phyloP scores from a whole-genome alignment of 2,888 invertebrate species.

The Glaucopsyche alexis region DNA sequence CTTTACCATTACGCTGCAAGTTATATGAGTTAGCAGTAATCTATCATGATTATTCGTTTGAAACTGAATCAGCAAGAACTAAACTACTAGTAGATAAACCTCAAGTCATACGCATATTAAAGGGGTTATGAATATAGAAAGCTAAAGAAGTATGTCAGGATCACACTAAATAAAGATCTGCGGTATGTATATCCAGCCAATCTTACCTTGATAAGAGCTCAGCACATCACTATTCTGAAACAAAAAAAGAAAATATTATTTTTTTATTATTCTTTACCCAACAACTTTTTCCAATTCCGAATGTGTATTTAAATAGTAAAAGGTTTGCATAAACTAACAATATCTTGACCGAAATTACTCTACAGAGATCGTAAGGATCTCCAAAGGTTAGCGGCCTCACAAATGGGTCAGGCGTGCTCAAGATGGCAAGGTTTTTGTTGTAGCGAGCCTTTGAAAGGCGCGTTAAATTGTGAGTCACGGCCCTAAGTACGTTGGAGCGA shows the following conservation, averaged over 20 bases:
- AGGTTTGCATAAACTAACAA: neutral
- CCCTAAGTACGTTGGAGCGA: slow-evolving; percentile 9
- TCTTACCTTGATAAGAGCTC: slow-evolving; percentile 33
- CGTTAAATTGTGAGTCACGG: slow-evolving; percentile 39
- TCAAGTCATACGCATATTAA: no score
- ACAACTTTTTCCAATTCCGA: no score
- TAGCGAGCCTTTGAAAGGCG: slow-evolving; percentile 34
- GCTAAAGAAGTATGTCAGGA: no score
- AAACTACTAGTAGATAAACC: no score
- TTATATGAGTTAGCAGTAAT: no score
- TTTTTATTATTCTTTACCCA: neutral
- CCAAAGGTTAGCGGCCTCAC: slow-evolving; percentile 31
- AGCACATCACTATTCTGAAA: slow-evolving; percentile 36
- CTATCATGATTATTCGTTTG: no score
- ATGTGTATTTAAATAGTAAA: neutral
- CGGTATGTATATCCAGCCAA: no score
- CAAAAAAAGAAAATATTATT: slow-evolving; percentile 20
- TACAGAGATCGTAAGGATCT: slow-evolving; percentile 27
- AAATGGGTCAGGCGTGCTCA: slow-evolving; percentile 33
- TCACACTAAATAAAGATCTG: no score
- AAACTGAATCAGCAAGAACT: no score
- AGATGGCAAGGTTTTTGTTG: slow-evolving; percentile 31
- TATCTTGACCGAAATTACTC: slow-evolving; percentile 15
- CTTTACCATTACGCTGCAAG: no score
- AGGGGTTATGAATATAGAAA: no score